Evolutionary conservation across 2,888 invertebrate genomes (phyloP).

Genomic region (Dendrolimus pini): DNA sequence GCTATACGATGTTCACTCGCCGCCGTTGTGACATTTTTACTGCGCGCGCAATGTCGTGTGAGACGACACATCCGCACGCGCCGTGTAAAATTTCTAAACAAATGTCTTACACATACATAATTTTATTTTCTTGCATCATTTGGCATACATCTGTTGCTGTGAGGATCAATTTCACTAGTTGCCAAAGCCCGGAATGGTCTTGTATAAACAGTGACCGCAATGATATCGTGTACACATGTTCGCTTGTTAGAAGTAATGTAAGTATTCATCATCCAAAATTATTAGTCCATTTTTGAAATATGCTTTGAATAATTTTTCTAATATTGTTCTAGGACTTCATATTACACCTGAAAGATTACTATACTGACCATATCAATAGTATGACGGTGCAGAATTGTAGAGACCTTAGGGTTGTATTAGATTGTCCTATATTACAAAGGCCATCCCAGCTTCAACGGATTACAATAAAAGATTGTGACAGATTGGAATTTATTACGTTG

Average conservation of each 20-base stretch:
- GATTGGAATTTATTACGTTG: conserved; percentile 49
- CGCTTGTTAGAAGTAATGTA: conserved; percentile 39
- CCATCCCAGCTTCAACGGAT: conserved; percentile 57
- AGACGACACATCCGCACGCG: conserved; percentile 13
- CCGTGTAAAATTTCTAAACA: conserved; percentile 7
- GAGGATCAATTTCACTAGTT: conserved; percentile 59
- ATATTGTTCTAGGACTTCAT: conserved; percentile 66
- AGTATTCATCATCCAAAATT: conserved; percentile 27
- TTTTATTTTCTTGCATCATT: conserved; percentile 21
- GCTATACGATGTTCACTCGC: conserved; percentile 41
- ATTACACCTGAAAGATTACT: conserved; percentile 69
- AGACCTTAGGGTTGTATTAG: conserved; percentile 59
- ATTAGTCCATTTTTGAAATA: not conserved
- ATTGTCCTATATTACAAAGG: conserved; percentile 59
- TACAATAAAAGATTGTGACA: conserved; percentile 50
- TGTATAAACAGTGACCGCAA: conserved; percentile 50
- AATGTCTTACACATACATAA: conserved; percentile 24
- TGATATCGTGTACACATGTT: conserved; percentile 55
- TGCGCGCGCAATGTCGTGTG: conserved; percentile 26
- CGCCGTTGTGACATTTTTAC: conserved; percentile 39
- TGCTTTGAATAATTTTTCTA: not conserved
- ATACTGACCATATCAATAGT: conserved; percentile 58
- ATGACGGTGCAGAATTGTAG: conserved; percentile 67
- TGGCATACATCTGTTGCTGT: conserved; percentile 28
- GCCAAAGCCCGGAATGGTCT: conserved; percentile 58